A percentile compares a stretch with the other conserved stretches of the same genome.
These are phyloP conservation scores for Aradophagus sp. DNA, from an alignment of 1,140 invertebrate genomes.

Conservation along the genomic window DNA sequence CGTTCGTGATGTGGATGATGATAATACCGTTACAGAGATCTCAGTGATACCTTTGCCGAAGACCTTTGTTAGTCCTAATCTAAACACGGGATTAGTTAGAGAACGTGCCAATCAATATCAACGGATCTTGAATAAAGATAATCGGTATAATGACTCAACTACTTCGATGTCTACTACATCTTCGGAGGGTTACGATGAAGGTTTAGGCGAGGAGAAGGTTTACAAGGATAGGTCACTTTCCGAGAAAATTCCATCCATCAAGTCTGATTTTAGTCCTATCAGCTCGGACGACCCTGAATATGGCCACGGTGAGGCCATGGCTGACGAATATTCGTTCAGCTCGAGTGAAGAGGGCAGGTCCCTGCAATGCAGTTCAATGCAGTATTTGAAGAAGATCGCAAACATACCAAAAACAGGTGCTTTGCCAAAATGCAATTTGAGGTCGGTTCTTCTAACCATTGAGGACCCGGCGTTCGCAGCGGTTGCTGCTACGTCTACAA, in stretches of 20 bases:
- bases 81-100: constrained; percentile 72
- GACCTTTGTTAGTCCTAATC: constrained; percentile 57
- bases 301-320: constrained; percentile 81
- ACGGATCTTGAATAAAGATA: constrained; percentile 70
- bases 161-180: constrained; percentile 74
- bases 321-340: constrained; percentile 78
- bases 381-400: constrained; percentile 63
- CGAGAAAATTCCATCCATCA: constrained; percentile 70
- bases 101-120: constrained; percentile 77
- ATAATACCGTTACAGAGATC: constrained; percentile 77
- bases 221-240: constrained; percentile 72
- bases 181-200: constrained; percentile 75
- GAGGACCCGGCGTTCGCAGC: constrained; percentile 86
- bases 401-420: constrained; percentile 59
- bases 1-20: constrained; percentile 77
- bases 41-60: constrained; percentile 77
- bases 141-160: constrained; percentile 68
- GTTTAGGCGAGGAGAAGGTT: constrained; percentile 74
- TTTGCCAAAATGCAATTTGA: constrained; percentile 64
- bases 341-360: constrained; percentile 76
- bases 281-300: constrained; percentile 76
- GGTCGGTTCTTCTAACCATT: constrained; percentile 76
- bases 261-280: constrained; percentile 70
- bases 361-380: constrained; percentile 51
- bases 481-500: constrained; percentile 81